Percentiles rank a stretch among this genome's conserved stretches.
Evolutionary conservation across 2,113 vertebrate genomes (phyloP).

Genomic region (Brienomyrus longianalis): DNA sequence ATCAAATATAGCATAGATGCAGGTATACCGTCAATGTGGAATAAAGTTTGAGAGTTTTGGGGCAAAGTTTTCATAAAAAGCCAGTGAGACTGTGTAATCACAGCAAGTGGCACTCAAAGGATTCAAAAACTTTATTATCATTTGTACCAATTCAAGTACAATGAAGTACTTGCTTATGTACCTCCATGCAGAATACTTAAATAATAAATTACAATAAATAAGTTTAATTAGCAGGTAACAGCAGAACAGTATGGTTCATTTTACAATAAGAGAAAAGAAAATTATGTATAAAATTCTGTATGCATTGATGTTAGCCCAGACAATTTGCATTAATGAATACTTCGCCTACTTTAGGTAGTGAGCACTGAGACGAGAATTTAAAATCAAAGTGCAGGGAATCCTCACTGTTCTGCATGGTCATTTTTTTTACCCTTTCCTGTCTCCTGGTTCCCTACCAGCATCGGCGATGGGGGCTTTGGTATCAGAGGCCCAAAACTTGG

Average conservation of each 20-base stretch:
- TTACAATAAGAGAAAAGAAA: background rate
- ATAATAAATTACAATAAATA: background rate
- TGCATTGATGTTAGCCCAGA: background rate
- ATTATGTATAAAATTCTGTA: background rate
- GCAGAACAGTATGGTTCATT: background rate
- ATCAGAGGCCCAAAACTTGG: background rate
- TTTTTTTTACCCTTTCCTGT: background rate
- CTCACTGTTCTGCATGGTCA: background rate
- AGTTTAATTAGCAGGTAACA: background rate
- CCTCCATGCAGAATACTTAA: background rate
- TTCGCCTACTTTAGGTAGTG: background rate
- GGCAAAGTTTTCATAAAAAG: background rate
- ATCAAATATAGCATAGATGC: background rate
- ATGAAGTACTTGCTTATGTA: background rate
- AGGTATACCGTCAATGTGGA: background rate
- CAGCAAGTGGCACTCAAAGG: background rate
- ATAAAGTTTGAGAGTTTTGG: background rate
- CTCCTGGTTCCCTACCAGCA: background rate
- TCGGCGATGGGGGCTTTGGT: background rate
- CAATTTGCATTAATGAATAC: background rate
- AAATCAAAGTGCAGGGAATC: background rate
- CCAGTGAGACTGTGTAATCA: background rate
- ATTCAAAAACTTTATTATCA: background rate
- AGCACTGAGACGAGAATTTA: background rate
- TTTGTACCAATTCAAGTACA: background rate